Base-by-base conservation (phyloP, 2,797 vertebrate species). In the Cossypha polioptera region DNA sequence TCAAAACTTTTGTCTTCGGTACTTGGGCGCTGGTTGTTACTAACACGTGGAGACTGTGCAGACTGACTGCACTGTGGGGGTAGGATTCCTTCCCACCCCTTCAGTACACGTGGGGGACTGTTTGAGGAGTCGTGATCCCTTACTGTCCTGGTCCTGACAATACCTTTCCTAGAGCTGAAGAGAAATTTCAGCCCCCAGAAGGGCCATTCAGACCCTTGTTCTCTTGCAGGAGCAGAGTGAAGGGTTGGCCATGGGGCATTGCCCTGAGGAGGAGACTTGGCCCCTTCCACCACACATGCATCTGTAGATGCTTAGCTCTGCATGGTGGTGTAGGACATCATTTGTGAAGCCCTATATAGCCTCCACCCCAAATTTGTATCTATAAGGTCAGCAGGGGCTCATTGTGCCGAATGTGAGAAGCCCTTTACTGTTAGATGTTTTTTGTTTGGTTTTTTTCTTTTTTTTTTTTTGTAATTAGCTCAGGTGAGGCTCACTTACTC, bases 21-120 rank as follows among this genome's bases (percentile, higher is more conserved):
- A 25, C 22, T 79, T 66, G 20, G 7, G 12, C 4, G 1, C n/a
- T 25, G 12, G 14, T 20, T 51, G 22, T 71, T 72, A 18, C 17
- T 53, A 42, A 47, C 18, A 16, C 0, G 0, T 28, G 17, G 29
- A 36, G n/a, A n/a, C n/a, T n/a, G 22, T 33, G 48, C 45, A 59
- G 58, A 4, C 47, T 35, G 66, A 19, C 24, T 71, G 9, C 35
- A 19, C 24, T 71, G 9, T 38, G 16, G 15, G 19, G 3, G 2
- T 26, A 17, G 22, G 25, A 45, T 77, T 75, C 20, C 28, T 84
- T 14, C 45, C 42, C 20, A 47, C n/a, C 7, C 36, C 17, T 69
- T 57, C 1, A 3, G 25, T 20, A 26, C 48, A 35, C 0, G 0
- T 25, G 15, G 24, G 13, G 4, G 5, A 50, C 17, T 28, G 3